Evolutionary conservation across 2,888 invertebrate genomes (phyloP).

Genomic region (Pasiphila rectangulata): DNA sequence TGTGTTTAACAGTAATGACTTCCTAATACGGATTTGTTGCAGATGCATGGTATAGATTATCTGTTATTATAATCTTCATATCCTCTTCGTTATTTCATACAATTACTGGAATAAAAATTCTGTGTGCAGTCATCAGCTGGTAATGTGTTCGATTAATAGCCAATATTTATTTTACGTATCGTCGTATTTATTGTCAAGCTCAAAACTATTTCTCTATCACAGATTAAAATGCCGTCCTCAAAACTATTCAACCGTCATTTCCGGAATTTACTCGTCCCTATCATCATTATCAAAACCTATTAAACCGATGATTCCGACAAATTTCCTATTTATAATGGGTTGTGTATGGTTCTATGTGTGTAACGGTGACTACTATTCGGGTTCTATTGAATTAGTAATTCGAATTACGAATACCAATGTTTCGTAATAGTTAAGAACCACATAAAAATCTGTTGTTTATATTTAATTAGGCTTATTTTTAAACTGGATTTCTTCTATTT

Average conservation of each 20-base stretch:
- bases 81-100: slow-evolving; percentile 1
- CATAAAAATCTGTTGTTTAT: slow-evolving; percentile 34
- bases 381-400: slow-evolving; percentile 41
- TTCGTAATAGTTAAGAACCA: slow-evolving; percentile 28
- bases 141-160: background rate
- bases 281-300: slow-evolving; percentile 24
- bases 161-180: slow-evolving; percentile 1
- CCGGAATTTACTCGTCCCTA: slow-evolving; percentile 16
- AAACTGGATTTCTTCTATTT: background rate
- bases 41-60: background rate
- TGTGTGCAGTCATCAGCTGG: background rate
- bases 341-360: slow-evolving; percentile 20
- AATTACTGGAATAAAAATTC: background rate
- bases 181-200: slow-evolving; percentile 6
- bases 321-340: slow-evolving; percentile 25
- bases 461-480: slow-evolving; percentile 35
- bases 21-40: slow-evolving; percentile 1
- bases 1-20: background rate
- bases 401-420: slow-evolving; percentile 37
- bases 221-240: slow-evolving; percentile 13
- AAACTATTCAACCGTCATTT: slow-evolving; percentile 20
- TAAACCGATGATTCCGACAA: slow-evolving; percentile 17
- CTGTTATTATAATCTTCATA: background rate
- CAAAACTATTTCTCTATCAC: slow-evolving; percentile 12
- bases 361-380: slow-evolving; percentile 31